Evolutionary conservation across 2,113 vertebrate genomes (phyloP), one percentile per base, ranked within the genome.

Genomic region (Emberiza fucata): DNA sequence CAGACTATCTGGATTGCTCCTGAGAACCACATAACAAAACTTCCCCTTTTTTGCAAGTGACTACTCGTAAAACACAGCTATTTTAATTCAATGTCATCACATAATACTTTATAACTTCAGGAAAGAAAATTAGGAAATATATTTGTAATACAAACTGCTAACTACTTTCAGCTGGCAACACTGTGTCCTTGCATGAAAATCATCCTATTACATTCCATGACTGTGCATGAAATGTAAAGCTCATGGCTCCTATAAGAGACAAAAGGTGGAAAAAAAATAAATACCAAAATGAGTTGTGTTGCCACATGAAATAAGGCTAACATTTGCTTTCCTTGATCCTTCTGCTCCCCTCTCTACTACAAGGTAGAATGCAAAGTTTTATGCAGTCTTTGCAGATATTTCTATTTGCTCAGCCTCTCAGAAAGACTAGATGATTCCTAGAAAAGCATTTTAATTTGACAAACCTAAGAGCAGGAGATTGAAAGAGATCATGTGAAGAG

Each of bases 141-240:
- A 98, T 98, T 97, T 97, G 97, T 97, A 97, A 97, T 97, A 97
- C 86, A 95, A 97, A 97, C 95, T 94, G 96, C 97, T 98, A 98
- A 97, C 97, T 95, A 85, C 96, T 96, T 96, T 98, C 97, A 98
- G 97, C 96, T 98, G 97, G 97, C 91, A 97, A 93, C 75, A 81
- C 88, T 93, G 53, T 92, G 97, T 95, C 97, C 95, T 39, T 96
- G 98, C 97, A 98, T 98, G 92, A 97, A 97, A 98, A 98, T 96
- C 73, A 97, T 92, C 86, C 83, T 54, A 95, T 98, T 98, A 97
- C 91, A 93, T 94, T 96, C 73, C 96, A 94, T 35, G 85, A 86
- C 88, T 86, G 90, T 86, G 88, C 96, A 95, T 79, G 27, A 96
- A 97, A 98, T 89, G 73, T 93, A 97, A 97, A 97, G 97, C 97